Conservation (phyloP, 92 coral and sea anemone genomes). For the Pocillopora meandrina region DNA sequence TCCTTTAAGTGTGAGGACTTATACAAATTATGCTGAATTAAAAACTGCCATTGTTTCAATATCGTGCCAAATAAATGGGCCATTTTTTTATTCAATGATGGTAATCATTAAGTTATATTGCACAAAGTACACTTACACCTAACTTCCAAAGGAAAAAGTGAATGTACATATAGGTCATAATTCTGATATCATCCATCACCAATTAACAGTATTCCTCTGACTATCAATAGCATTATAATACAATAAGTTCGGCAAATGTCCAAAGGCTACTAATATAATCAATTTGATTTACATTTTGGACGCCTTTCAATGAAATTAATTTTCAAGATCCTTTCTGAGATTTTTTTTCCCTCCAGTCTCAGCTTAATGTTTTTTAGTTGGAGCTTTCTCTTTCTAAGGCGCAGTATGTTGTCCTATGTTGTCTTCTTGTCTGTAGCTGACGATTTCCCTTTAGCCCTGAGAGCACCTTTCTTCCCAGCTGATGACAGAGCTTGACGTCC, state of each 20-base stretch:
- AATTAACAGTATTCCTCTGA: conserved; percentile 1
- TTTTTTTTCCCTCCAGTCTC: not conserved
- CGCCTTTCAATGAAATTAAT: conserved; percentile 5
- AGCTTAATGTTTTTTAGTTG: conserved; percentile 24
- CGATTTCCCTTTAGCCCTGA: conserved; percentile 21
- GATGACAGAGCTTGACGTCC: conserved; percentile 23
- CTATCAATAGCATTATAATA: not conserved
- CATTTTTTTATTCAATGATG: not conserved
- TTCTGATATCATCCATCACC: conserved; percentile 13
- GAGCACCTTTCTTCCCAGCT: conserved; percentile 23
- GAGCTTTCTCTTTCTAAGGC: conserved; percentile 30
- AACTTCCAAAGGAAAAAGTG: not conserved
- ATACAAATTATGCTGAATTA: not conserved
- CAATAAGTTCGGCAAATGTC: conserved; percentile 11
- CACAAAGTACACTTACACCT: not conserved
- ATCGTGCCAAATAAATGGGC: conserved; percentile 12
- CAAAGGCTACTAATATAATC: conserved; percentile 5
- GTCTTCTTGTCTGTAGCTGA: not conserved
- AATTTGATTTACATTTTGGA: not conserved
- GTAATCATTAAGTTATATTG: conserved; percentile 14
- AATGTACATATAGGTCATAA: conserved; percentile 28
- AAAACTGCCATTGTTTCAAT: conserved; percentile 19
- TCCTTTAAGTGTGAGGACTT: conserved; percentile 6
- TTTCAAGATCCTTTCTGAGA: no score
- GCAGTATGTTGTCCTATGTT: conserved; percentile 13